Conservation (phyloP, 1,140 invertebrate species). For the Cydia strobilella region DNA sequence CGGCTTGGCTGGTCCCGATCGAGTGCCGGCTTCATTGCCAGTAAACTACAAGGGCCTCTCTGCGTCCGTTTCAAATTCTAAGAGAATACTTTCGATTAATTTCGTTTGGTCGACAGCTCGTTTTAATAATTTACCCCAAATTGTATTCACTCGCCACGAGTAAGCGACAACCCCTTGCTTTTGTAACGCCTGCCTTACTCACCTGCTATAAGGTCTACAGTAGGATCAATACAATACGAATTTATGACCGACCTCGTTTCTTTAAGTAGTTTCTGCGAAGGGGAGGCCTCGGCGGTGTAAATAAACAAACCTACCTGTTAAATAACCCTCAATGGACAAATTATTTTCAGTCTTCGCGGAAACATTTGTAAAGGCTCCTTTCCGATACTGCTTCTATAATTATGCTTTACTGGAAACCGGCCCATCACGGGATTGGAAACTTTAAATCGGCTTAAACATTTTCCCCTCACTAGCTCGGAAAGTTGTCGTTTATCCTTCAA, state of each 20-base stretch:
- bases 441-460: constrained; percentile 1
- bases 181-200: constrained; percentile 40
- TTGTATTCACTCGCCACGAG: constrained; percentile 40
- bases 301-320: constrained; percentile 54
- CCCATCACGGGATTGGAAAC: neutral
- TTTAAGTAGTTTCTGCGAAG: constrained; percentile 43
- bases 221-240: constrained; percentile 22
- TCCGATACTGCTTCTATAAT: neutral
- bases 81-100: constrained; percentile 60
- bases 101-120: constrained; percentile 55
- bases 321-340: constrained; percentile 55
- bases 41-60: constrained; percentile 44
- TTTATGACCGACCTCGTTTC: constrained; percentile 35
- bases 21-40: constrained; percentile 36
- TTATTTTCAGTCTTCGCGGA: constrained; percentile 44
- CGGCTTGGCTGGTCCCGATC: neutral
- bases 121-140: constrained; percentile 59
- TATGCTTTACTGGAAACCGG: neutral
- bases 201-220: constrained; percentile 37
- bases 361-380: constrained; percentile 42
- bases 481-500: too few species aligned
- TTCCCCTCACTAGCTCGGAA: too few species aligned
- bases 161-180: constrained; percentile 33
- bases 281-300: constrained; percentile 44
- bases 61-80: constrained; percentile 48